These are phyloP conservation scores for Beris morrisii DNA, from an alignment of 2,888 invertebrate genomes.

Conservation along the genomic window DNA sequence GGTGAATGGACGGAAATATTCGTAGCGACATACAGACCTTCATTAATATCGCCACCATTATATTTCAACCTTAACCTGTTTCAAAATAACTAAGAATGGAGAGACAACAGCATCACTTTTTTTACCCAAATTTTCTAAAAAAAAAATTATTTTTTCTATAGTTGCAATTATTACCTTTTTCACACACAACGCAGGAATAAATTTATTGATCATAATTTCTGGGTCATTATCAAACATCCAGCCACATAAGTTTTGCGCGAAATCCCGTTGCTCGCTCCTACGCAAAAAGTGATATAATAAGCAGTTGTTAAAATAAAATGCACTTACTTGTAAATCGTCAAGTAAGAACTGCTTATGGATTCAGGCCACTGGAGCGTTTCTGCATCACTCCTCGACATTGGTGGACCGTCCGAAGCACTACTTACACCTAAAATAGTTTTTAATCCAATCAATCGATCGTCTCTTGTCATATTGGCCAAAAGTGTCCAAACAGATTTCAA, in stretches of 20 bases:
- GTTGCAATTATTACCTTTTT: conserved; percentile 55
- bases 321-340: conserved; percentile 49
- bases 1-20: too few species aligned
- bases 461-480: conserved; percentile 56
- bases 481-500: conserved; percentile 78
- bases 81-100: too few species aligned
- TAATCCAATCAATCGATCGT: conserved; percentile 64
- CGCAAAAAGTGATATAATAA: conserved; percentile 28
- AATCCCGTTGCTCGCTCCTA: conserved; percentile 74
- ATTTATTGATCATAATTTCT: conserved; percentile 59
- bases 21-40: too few species aligned
- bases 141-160: too few species aligned
- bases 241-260: conserved; percentile 83
- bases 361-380: conserved; percentile 54
- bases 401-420: conserved; percentile 44
- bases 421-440: conserved; percentile 54
- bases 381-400: conserved; percentile 49
- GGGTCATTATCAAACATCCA: conserved; percentile 82
- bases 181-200: conserved; percentile 70
- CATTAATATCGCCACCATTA: too few species aligned
- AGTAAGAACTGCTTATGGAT: conserved; percentile 50
- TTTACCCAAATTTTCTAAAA: too few species aligned
- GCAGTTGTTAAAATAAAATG: background rate
- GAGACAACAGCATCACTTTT: too few species aligned
- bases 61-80: too few species aligned